These are phyloP conservation scores for Rhea americana DNA, from an alignment of 2,113 vertebrate species.

Conservation along the genomic window DNA sequence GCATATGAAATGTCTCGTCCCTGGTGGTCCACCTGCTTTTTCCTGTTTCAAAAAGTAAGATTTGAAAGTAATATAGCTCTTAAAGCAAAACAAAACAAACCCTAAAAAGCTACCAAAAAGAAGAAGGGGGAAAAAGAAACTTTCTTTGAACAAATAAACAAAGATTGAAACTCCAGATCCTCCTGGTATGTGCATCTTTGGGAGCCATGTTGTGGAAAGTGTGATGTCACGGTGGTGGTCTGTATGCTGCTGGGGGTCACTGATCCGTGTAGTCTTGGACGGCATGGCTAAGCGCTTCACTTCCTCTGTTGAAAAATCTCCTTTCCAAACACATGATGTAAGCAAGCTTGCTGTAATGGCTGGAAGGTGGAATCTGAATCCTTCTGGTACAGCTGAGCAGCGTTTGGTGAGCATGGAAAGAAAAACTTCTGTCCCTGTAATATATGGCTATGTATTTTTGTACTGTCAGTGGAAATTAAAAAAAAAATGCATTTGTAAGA, in stretches of 20 bases:
- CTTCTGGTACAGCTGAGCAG: constrained; percentile 52
- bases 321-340: constrained; percentile 87
- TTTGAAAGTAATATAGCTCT: constrained; percentile 37
- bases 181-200: constrained; percentile 63
- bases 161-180: constrained; percentile 48
- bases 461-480: constrained; percentile 27
- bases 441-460: neutral
- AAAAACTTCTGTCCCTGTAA: constrained; percentile 37
- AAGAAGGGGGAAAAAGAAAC: constrained; percentile 29
- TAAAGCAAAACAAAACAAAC: constrained; percentile 49
- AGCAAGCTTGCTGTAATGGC: constrained; percentile 69
- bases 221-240: constrained; percentile 74
- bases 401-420: constrained; percentile 59
- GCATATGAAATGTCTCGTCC: neutral
- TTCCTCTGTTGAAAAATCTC: constrained; percentile 83
- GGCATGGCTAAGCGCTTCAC: constrained; percentile 71
- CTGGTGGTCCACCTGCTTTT: constrained; percentile 53
- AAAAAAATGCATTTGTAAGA: neutral
- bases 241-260: constrained; percentile 75
- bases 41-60: neutral
- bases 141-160: constrained; percentile 60
- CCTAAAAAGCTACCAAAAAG: constrained; percentile 25
- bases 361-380: constrained; percentile 73
- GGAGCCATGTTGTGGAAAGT: constrained; percentile 70
- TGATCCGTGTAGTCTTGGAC: constrained; percentile 77